phyloP scores from a whole-genome alignment of 2,113 vertebrate genomes.

The Heterochromis multidens region DNA sequence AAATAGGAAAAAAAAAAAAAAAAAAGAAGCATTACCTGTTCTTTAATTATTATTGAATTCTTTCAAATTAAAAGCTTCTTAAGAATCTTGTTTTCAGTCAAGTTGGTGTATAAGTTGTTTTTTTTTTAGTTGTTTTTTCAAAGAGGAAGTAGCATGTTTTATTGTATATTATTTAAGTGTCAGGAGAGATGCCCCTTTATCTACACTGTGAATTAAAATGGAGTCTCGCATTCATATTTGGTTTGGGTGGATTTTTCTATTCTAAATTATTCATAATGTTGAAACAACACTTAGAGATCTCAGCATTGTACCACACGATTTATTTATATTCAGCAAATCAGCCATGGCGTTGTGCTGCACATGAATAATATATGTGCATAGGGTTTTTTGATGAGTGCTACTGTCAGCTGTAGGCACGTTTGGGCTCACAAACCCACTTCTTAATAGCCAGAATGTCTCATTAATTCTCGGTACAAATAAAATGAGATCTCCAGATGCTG shows the following conservation, averaged over 20 bases:
- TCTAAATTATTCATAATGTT: constrained; percentile 36
- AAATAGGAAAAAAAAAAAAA: no score
- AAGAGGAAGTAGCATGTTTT: neutral
- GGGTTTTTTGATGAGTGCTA: neutral
- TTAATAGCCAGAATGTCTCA: neutral
- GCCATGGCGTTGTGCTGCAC: neutral
- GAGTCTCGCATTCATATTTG: neutral
- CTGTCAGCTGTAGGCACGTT: neutral
- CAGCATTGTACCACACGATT: neutral
- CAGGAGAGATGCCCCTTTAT: neutral
- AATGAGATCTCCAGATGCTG: neutral
- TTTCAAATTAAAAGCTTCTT: neutral
- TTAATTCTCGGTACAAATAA: constrained; percentile 10
- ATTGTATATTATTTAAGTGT: neutral
- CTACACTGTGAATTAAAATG: neutral
- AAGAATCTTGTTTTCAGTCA: neutral
- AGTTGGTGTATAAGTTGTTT: neutral
- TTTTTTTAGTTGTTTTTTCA: neutral
- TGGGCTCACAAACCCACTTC: neutral
- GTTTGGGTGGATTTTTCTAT: neutral
- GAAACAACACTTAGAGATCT: neutral
- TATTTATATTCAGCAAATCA: constrained; percentile 13
- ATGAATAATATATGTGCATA: constrained; percentile 41
- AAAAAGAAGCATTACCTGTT: neutral
- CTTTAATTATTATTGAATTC: neutral